phyloP scores from a whole-genome alignment of 2,888 invertebrate species.

The Osmoderma eremita region DNA sequence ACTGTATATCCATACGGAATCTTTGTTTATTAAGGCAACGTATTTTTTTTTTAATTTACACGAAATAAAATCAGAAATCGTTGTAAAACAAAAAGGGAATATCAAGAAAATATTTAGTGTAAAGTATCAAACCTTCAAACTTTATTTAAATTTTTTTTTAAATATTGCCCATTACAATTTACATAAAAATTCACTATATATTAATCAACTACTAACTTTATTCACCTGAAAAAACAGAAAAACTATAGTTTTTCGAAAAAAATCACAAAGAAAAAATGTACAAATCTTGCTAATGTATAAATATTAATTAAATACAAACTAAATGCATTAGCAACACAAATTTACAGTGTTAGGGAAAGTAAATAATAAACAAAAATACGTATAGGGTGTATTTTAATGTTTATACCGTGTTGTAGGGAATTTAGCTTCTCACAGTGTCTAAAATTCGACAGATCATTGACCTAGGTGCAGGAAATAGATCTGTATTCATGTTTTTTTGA shows the following conservation, averaged over 20 bases:
- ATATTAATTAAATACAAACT: constrained; percentile 11
- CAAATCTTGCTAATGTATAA: constrained; percentile 17
- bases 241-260: constrained; percentile 20
- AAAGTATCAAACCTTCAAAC: constrained; percentile 54
- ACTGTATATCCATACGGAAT: too few species aligned
- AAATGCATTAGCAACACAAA: background rate
- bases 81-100: too few species aligned
- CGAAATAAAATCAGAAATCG: too few species aligned
- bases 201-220: constrained; percentile 20
- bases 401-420: too few species aligned
- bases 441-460: too few species aligned
- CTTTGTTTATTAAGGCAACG: too few species aligned
- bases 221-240: constrained; percentile 14
- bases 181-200: constrained; percentile 5
- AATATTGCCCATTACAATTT: constrained; percentile 38
- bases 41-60: too few species aligned
- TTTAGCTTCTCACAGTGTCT: too few species aligned
- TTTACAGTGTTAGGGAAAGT: background rate
- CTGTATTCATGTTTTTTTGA: too few species aligned
- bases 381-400: too few species aligned
- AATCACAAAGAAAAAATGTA: constrained; percentile 22
- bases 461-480: too few species aligned
- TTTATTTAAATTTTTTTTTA: constrained; percentile 44
- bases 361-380: constrained; percentile 21
- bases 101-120: background rate